These are phyloP conservation scores for Cantharis rufa DNA, from an alignment of 2,888 invertebrate species.

Conservation along the genomic window DNA sequence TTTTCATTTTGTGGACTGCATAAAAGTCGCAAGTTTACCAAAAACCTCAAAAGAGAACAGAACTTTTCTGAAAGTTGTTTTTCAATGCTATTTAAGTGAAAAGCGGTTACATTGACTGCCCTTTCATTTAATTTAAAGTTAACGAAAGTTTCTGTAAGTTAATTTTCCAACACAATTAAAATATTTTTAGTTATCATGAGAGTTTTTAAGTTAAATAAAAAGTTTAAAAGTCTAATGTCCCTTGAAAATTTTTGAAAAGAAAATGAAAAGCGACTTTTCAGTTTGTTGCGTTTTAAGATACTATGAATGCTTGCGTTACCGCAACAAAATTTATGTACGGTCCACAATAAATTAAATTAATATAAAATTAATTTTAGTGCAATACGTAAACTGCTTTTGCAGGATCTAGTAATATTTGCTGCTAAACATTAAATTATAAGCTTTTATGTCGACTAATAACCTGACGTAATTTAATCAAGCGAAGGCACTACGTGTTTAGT, in stretches of 20 bases:
- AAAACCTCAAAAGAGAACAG: background rate
- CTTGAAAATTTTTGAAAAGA: background rate
- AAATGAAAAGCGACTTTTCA: background rate
- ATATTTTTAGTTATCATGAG: background rate
- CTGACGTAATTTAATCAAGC: background rate
- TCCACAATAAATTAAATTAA: background rate
- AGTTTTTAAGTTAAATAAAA: background rate
- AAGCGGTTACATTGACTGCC: background rate
- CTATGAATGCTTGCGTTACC: background rate
- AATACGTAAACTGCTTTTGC: background rate
- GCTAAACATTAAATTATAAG: background rate
- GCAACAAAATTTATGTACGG: background rate
- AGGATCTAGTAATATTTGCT: background rate
- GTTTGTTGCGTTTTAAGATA: background rate
- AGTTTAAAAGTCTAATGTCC: background rate
- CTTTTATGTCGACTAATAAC: background rate
- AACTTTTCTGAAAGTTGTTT: background rate
- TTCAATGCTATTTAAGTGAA: background rate
- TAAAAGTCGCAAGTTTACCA: background rate
- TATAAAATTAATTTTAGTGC: background rate
- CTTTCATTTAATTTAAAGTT: background rate
- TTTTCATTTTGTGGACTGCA: background rate
- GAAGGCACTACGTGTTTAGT: background rate
- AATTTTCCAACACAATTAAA: background rate
- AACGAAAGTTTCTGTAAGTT: constrained; percentile 1